A percentile compares a stretch with the other conserved stretches of the same genome.
Conservation (phyloP, 2,888 invertebrate genomes). For the Amblyjoppa fuscipennis region DNA sequence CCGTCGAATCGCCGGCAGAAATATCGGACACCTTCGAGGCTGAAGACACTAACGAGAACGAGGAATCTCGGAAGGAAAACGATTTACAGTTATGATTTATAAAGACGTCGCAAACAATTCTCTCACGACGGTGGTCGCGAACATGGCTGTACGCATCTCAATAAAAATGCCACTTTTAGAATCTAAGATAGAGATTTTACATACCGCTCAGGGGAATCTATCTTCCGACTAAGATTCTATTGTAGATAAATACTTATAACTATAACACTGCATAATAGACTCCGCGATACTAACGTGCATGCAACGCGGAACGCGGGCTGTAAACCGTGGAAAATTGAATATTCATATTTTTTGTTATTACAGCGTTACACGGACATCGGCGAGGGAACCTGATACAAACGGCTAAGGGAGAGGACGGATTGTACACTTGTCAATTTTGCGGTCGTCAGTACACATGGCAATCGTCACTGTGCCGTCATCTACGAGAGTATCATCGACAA, state of each 20-base stretch:
- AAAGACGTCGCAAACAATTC: neutral
- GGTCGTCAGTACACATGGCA: constrained; percentile 74
- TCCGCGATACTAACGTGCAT: constrained; percentile 62
- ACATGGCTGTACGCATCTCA: constrained; percentile 12
- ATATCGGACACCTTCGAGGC: neutral
- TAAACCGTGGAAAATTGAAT: constrained; percentile 26
- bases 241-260: constrained; percentile 29
- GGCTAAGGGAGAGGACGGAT: constrained; percentile 62
- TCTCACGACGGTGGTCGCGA: neutral
- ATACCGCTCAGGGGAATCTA: constrained; percentile 11
- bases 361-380: constrained; percentile 53
- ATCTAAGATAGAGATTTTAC: constrained; percentile 7
- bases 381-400: constrained; percentile 58
- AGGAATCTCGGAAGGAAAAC: neutral
- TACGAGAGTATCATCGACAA: constrained; percentile 64
- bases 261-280: constrained; percentile 23
- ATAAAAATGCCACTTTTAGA: constrained; percentile 29
- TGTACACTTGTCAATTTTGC: constrained; percentile 72
- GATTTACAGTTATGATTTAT: constrained; percentile 25
- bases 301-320: constrained; percentile 9
- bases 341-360: constrained; percentile 61
- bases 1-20: neutral
- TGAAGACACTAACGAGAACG: neutral
- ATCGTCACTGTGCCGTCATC: constrained; percentile 71
- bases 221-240: constrained; percentile 18